Base-by-base conservation (phyloP, 2,113 vertebrate genomes). In the Hylia prasina region DNA sequence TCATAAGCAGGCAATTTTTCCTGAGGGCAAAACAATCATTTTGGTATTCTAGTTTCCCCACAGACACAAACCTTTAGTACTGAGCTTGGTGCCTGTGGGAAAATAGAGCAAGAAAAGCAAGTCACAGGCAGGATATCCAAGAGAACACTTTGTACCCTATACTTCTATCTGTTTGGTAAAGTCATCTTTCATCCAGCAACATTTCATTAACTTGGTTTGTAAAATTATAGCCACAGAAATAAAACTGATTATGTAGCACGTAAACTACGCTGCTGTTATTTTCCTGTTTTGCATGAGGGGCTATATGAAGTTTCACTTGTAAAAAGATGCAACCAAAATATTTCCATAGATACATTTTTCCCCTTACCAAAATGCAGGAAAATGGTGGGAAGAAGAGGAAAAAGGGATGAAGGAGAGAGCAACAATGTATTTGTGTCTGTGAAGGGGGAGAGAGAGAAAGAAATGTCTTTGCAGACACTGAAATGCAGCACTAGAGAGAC, bases 401-500 rank as follows among this genome's bases (percentile, higher is more conserved):
- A 87, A 78, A 66, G 40, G 33, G 11, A 82, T 31, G 28, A 89
- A 61, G 63, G 60, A 78, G 53, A 82, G 60, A 90, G 64, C 57
- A 61, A 86, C 45, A 39, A 68, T 25, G 79, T 95, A 79, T 96
- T 95, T 91, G 94, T 78, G 47, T 45, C 37, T 82, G 57, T 82
- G 63, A 78, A 69, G 47, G 9, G 15, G 18, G 25, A n/a, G 21
- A 20, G 57, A 57, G 50, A 65, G 33, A 61, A 54, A 84, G 54
- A 92, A 76, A 95, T 31, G 93, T 96, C 94, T 97, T 96, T 94
- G 97, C 85, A 97, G 96, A 98, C 96, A 98, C 92, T 96, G 64
- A 97, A 97, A 98, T 95, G 98, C 97, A 98, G 98, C 96, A 98
- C 97, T 93, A 98, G 93, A 97, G 96, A 98, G 96, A 98, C 96